Percentiles rank a stretch among this genome's conserved stretches.
These are phyloP conservation scores for Syngnathus acus DNA, from an alignment of 2,797 vertebrate species.

Conservation along the genomic window DNA sequence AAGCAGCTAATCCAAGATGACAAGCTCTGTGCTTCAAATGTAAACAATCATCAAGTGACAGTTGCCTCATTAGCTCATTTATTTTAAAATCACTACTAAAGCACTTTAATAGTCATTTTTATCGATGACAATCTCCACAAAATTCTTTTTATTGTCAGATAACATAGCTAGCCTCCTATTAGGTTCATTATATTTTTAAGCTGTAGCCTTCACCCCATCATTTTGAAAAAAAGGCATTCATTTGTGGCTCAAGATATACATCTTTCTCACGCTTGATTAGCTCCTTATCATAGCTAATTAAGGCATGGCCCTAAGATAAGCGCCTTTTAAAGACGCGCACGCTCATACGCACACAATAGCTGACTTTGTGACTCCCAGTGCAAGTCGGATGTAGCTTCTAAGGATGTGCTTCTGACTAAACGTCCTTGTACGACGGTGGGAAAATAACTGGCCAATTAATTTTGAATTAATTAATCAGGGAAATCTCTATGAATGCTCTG, in stretches of 20 bases:
- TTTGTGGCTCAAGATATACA: not conserved
- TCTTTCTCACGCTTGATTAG: constrained; percentile 4
- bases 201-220: not conserved
- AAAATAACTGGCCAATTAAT: not conserved
- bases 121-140: not conserved
- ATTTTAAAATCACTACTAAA: not conserved
- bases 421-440: not conserved
- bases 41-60: constrained; percentile 4
- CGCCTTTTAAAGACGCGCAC: no score
- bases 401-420: not conserved
- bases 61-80: constrained; percentile 4
- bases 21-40: not conserved
- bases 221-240: not conserved
- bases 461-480: not conserved
- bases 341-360: not conserved
- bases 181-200: not conserved
- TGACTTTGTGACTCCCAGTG: not conserved
- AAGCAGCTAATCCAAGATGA: constrained; percentile 7
- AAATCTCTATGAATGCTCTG: not conserved
- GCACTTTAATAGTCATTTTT: not conserved
- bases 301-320: constrained; percentile 4
- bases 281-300: constrained; percentile 2
- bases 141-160: not conserved
- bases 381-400: not conserved
- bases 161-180: not conserved